phyloP scores from a whole-genome alignment of 1,140 invertebrate species.

The Sinella curviseta region DNA sequence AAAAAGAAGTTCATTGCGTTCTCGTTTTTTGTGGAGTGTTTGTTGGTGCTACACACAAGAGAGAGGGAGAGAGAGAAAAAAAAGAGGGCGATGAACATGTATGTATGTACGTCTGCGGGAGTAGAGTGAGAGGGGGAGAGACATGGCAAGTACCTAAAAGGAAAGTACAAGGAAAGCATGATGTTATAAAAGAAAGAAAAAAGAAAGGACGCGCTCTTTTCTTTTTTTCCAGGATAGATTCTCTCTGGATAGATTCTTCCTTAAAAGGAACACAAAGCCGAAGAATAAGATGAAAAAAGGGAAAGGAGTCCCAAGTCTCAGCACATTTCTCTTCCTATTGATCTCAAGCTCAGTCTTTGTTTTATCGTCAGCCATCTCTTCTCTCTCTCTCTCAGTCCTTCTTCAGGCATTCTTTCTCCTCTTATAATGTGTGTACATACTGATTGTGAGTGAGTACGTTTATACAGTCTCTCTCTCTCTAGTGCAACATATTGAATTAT shows the following conservation, averaged over 20 bases:
- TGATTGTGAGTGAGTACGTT: neutral
- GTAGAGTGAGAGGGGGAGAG: too few species aligned
- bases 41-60: too few species aligned
- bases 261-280: too few species aligned
- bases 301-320: slow-evolving; percentile 4
- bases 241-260: too few species aligned
- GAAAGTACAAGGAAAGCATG: too few species aligned
- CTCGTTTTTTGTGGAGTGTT: too few species aligned
- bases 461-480: neutral
- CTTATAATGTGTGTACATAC: slow-evolving; percentile 6
- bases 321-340: slow-evolving; percentile 17
- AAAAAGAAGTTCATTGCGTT: too few species aligned
- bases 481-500: slow-evolving; percentile 26
- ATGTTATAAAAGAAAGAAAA: too few species aligned
- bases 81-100: too few species aligned
- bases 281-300: slow-evolving; percentile 4
- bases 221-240: neutral
- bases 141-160: too few species aligned
- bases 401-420: neutral
- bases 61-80: too few species aligned
- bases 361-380: slow-evolving; percentile 9
- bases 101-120: too few species aligned
- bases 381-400: neutral
- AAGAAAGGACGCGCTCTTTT: neutral
- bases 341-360: slow-evolving; percentile 25